Base-by-base conservation (phyloP, 2,888 invertebrate genomes). In the Tachystola acroxantha region DNA sequence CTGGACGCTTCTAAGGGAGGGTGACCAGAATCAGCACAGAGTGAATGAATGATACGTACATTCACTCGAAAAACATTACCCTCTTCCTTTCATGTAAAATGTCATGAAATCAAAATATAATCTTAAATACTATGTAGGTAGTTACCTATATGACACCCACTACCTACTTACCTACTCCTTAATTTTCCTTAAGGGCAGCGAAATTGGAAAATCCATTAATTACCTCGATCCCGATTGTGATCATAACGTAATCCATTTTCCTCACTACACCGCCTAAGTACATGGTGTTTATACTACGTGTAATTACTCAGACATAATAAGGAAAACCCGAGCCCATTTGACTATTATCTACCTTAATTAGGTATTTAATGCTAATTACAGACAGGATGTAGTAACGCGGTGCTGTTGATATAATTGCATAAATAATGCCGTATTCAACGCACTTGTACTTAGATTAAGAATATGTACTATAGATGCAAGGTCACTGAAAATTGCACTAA, bases 321-420 rank as follows among this genome's bases (percentile, higher is more conserved):
- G 80, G 80, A 80, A 80, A 81, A 77, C 63, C 52, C 53, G 39
- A 20, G 7, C 49, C 53, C 54, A 57, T 58, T 62, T 51, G 47
- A 48, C 68, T 58, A 72, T 80, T 74, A 81, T 76, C 70, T 68
- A 59, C 55, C 54, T 58, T 81, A 84, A 85, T 84, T 64, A 81
- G 75, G 56, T 80, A 72, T 74, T 77, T 80, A 75, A 81, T 79
- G 76, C 64, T 82, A 78, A 84, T 82, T 74, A 74, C 59, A 45
- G 58, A 57, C 78, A 77, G 82, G 82, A 82, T 76, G 77, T 71
- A 65, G 62, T 61, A 63, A 62, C 62, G 50, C 40, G 42, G 51
- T 53, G 54, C 58, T 58, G 60, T 56, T 56, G 69, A 72, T 75
- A 72, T 78, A 78, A 81, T 80, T 79, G 76, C 64, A 66, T 63